Conservation (phyloP, 2,888 invertebrate genomes). For the Stramonita haemastoma region DNA sequence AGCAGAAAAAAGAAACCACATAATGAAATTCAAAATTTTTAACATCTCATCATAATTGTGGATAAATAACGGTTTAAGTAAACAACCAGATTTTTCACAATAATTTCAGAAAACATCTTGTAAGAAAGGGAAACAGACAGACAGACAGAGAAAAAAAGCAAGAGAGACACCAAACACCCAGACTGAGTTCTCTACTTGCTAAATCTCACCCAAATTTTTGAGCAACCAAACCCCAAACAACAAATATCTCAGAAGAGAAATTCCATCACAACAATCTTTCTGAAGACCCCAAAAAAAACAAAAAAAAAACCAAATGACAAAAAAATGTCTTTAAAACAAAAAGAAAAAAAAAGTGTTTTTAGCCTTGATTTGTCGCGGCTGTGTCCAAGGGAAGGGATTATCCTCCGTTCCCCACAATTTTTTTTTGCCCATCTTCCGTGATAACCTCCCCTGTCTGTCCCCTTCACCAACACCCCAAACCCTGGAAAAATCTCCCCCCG, state of each 20-base stretch:
- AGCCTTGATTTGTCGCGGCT: no score
- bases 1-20: no score
- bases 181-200: background rate
- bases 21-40: no score
- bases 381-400: constrained; percentile 42
- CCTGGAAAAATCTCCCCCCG: background rate
- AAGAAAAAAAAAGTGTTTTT: background rate
- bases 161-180: background rate
- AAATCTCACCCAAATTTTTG: no score
- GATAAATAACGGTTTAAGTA: no score
- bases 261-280: no score
- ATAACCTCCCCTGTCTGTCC: constrained; percentile 39
- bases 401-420: constrained; percentile 40
- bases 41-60: no score
- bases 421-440: constrained; percentile 37
- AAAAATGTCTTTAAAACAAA: background rate
- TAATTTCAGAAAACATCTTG: background rate
- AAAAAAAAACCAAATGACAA: no score
- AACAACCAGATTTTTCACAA: no score
- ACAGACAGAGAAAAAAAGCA: background rate
- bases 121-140: background rate
- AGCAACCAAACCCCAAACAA: no score
- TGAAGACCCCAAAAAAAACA: no score
- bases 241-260: no score
- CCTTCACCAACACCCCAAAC: constrained; percentile 42